Percentiles rank a stretch among this genome's conserved stretches.
Evolutionary conservation across 2,888 invertebrate species (phyloP).

Genomic region (Clepsis dumicolana): DNA sequence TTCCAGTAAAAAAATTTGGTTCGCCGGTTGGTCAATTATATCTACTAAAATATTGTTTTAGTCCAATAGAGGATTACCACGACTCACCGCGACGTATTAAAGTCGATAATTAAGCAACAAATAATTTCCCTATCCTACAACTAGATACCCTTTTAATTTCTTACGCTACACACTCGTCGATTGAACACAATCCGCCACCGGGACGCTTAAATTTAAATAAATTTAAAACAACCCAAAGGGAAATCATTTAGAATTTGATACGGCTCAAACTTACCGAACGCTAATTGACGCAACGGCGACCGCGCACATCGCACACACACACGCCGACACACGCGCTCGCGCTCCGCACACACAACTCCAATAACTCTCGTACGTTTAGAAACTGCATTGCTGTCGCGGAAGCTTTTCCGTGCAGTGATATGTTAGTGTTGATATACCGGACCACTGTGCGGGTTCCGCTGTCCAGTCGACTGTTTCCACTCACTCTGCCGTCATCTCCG

Average conservation of each 20-base stretch:
- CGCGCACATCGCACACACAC: slow-evolving; percentile 28
- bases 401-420: not conserved
- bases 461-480: not conserved
- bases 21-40: slow-evolving; percentile 21
- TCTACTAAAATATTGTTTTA: slow-evolving; percentile 33
- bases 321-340: slow-evolving; percentile 31
- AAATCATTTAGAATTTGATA: not conserved
- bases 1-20: slow-evolving; percentile 24
- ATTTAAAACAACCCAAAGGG: slow-evolving; percentile 16
- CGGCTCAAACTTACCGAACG: not conserved
- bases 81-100: slow-evolving; percentile 16
- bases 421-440: not conserved
- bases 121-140: slow-evolving; percentile 41
- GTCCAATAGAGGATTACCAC: slow-evolving; percentile 13
- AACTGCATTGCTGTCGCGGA: not conserved
- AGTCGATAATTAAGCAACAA: slow-evolving; percentile 34
- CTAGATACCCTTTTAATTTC: slow-evolving; percentile 39
- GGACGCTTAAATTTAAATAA: slow-evolving; percentile 10
- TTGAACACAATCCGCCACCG: slow-evolving; percentile 42
- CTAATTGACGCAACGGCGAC: slow-evolving; percentile 14
- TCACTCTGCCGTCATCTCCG: too few relatives aligned
- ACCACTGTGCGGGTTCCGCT: not conserved
- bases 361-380: not conserved
- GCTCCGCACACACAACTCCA: not conserved
- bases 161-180: slow-evolving; percentile 27